A percentile compares a stretch with the other conserved stretches of the same genome.
These are phyloP conservation scores for Erebia ligea DNA, from an alignment of 2,888 invertebrate genomes.

Conservation along the genomic window DNA sequence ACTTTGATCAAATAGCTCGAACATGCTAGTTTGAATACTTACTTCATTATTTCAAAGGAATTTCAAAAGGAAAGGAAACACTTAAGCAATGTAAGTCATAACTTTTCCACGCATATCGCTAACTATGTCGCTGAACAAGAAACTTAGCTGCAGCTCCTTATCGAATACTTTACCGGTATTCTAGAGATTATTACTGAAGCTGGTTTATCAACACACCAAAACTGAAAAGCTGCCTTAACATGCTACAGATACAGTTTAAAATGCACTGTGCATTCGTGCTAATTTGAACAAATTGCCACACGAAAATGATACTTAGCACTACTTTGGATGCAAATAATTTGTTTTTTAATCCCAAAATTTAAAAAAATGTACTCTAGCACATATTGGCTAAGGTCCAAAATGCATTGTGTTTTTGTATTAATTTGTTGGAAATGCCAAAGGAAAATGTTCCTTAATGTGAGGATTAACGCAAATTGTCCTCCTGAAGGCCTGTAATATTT, in stretches of 20 bases:
- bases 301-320: slow-evolving; percentile 16
- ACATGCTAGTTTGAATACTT: slow-evolving; percentile 9
- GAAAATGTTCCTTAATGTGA: slow-evolving; percentile 28
- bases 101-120: slow-evolving; percentile 25
- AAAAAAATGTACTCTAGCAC: slow-evolving; percentile 25
- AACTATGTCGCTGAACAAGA: slow-evolving; percentile 39
- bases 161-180: slow-evolving; percentile 39
- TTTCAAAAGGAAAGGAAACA: slow-evolving; percentile 16
- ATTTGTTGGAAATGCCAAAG: slow-evolving; percentile 18
- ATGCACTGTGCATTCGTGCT: neutral
- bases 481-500: slow-evolving; percentile 28
- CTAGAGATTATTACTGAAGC: slow-evolving; percentile 36
- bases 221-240: neutral
- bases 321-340: slow-evolving; percentile 33
- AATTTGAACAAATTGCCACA: slow-evolving; percentile 21
- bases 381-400: slow-evolving; percentile 20
- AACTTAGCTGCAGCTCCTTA: slow-evolving; percentile 40
- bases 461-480: slow-evolving; percentile 34
- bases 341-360: slow-evolving; percentile 26
- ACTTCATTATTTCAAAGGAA: slow-evolving; percentile 10
- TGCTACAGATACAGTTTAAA: neutral
- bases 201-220: neutral
- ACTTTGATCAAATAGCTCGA: neutral
- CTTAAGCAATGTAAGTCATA: slow-evolving; percentile 18
- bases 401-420: slow-evolving; percentile 1